Evolutionary conservation across 2,888 invertebrate species (phyloP).

Genomic region (Diarsia brunnea): DNA sequence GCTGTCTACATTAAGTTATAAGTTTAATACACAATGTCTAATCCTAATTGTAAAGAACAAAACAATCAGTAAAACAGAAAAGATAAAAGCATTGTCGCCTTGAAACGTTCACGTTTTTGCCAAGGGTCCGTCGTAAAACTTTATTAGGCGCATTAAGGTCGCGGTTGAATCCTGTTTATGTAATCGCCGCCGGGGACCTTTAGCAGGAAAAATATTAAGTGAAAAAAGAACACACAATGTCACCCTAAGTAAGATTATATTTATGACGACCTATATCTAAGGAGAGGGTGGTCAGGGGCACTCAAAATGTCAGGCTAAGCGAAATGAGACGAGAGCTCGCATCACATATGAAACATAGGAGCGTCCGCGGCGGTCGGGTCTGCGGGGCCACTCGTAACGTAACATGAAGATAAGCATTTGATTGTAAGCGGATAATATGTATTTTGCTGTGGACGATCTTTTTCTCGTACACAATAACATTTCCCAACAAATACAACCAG

Average conservation of each 20-base stretch:
- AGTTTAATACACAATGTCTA: conserved; percentile 72
- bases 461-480: conserved; percentile 31
- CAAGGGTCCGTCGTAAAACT: conserved; percentile 90
- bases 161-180: conserved; percentile 91
- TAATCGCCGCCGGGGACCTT: conserved; percentile 90
- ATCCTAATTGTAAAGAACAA: conserved; percentile 84
- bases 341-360: conserved; percentile 63
- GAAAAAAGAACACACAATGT: conserved; percentile 88
- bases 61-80: conserved; percentile 89
- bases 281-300: conserved; percentile 72
- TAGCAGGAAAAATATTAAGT: conserved; percentile 89
- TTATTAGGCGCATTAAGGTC: conserved; percentile 90
- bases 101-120: conserved; percentile 88
- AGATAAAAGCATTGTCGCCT: conserved; percentile 90
- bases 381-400: conserved; percentile 50
- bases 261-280: conserved; percentile 78
- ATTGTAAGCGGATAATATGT: conserved; percentile 60
- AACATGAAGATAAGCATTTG: conserved; percentile 64
- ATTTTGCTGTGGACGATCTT: conserved; percentile 39
- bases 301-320: conserved; percentile 71
- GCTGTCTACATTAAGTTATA: conserved; percentile 44
- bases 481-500: background rate
- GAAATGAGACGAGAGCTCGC: conserved; percentile 69
- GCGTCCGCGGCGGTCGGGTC: background rate
- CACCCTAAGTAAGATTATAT: conserved; percentile 85